Evolutionary conservation across 2,113 vertebrate species (phyloP).

Genomic region (Columba janthina): DNA sequence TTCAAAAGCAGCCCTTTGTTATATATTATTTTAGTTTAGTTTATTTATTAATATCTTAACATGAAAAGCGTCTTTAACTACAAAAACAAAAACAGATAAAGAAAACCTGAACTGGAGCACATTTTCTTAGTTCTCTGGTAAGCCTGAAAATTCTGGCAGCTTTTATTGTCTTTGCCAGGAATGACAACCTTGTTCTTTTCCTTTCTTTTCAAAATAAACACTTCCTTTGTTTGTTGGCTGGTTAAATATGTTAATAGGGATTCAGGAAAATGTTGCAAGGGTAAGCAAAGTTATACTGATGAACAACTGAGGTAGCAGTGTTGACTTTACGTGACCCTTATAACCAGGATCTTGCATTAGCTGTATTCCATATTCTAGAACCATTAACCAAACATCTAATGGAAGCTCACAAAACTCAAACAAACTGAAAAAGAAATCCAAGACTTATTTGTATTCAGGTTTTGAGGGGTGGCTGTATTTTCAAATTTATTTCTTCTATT

Average conservation of each 20-base stretch:
- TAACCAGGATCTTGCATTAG: neutral
- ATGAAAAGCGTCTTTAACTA: neutral
- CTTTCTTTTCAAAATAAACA: neutral
- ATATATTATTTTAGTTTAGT: neutral
- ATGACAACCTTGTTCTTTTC: neutral
- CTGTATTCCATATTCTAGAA: neutral
- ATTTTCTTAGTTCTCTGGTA: neutral
- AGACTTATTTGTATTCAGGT: neutral
- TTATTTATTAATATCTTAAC: neutral
- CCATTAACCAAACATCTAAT: neutral
- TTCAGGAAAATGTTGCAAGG: neutral
- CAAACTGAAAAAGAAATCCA: neutral
- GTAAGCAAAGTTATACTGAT: neutral
- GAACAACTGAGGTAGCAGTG: neutral
- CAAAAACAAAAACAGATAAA: neutral
- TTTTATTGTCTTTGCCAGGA: neutral
- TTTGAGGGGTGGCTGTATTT: neutral
- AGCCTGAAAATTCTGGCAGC: neutral
- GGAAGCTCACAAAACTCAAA: neutral
- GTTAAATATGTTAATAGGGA: neutral
- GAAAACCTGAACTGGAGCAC: neutral
- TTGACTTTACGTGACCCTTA: neutral
- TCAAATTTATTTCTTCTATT: neutral
- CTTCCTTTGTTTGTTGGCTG: neutral
- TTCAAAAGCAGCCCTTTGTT: neutral